Evolutionary conservation across 2,113 vertebrate genomes (phyloP), one percentile per base, ranked within the genome.

Genomic region (Tetraodon nigroviridis): DNA sequence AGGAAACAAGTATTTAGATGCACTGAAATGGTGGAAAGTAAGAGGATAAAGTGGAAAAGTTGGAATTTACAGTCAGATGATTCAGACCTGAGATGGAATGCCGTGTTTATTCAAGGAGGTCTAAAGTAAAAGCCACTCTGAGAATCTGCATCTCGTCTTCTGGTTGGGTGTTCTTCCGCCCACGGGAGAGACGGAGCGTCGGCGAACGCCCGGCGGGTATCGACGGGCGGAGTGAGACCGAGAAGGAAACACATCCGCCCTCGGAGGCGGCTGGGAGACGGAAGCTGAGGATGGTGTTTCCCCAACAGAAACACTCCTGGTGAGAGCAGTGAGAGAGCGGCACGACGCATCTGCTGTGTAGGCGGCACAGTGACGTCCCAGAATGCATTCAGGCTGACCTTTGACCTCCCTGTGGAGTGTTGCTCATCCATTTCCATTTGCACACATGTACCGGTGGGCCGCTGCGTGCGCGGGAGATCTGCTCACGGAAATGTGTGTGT

Each of bases 311-410:
- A 70, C 80, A 58, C 71, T 82, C 75, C 71, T 73, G 61, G 73
- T 68, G 81, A 77, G 82, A 67, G 71, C 73, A 44, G 71, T 16
- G 73, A 71, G 68, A 64, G 81, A 69, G 75, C 69, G 76, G 8
- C 61, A 14, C 58, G n/a, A 51, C 82, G 61, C 87, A 85, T 79
- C 83, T 88, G 87, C 79, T 81, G 73, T 75, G 84, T 87, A 79
- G 86, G 86, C 72, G 83, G 75, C 73, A 74, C 71, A 81, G 73
- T 55, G 60, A 62, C 44, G 71, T 85, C 82, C 84, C 81, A 79
- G 67, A 79, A 79, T 81, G 73, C 85, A 71, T 62, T 65, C 75
- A 82, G 79, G 42, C 71, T 67, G 7, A 41, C 79, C 79, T 69
- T 42, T 87, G 82, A 84, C 84, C 83, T 78, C 76, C 83, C 71